Evolutionary conservation across 1,140 invertebrate genomes (phyloP).

Genomic region (Micrasema minimum): DNA sequence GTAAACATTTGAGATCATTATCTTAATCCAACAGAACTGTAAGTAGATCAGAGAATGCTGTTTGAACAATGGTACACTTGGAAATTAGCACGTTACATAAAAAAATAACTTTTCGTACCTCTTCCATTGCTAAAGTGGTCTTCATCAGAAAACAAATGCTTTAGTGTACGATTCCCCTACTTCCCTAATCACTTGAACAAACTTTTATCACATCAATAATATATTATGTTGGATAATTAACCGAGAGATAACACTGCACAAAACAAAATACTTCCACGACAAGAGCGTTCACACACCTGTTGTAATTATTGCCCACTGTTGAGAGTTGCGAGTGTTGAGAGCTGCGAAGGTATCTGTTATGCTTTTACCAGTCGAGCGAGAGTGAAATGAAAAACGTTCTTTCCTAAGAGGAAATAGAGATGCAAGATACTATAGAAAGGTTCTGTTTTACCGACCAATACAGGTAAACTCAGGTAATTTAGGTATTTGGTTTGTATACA

Average conservation of each 20-base stretch:
- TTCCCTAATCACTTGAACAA: conserved; percentile 20
- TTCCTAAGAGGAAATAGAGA: conserved; percentile 25
- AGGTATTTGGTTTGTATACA: neutral
- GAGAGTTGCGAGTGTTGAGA: conserved; percentile 23
- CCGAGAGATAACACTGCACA: conserved; percentile 26
- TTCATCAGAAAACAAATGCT: conserved; percentile 37
- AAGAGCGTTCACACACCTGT: conserved; percentile 44
- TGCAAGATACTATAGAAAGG: neutral
- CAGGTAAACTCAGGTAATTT: conserved; percentile 34
- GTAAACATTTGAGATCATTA: conserved; percentile 48
- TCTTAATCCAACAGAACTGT: conserved; percentile 46
- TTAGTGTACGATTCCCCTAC: conserved; percentile 3
- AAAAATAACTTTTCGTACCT: conserved; percentile 44
- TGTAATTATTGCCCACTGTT: conserved; percentile 40
- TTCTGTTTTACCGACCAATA: conserved; percentile 27
- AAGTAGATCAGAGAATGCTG: conserved; percentile 52
- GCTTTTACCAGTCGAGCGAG: conserved; percentile 35
- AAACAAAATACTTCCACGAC: conserved; percentile 36
- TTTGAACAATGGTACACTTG: conserved; percentile 49
- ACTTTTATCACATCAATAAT: conserved; percentile 40
- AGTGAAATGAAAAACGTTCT: conserved; percentile 32
- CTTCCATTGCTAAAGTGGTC: conserved; percentile 40
- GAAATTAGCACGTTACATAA: conserved; percentile 44
- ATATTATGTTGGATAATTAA: conserved; percentile 14
- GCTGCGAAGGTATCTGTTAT: conserved; percentile 41